A percentile compares a stretch with the other conserved stretches of the same genome.
Evolutionary conservation across 1,140 invertebrate genomes (phyloP).

Genomic region (Pomacea maculata): DNA sequence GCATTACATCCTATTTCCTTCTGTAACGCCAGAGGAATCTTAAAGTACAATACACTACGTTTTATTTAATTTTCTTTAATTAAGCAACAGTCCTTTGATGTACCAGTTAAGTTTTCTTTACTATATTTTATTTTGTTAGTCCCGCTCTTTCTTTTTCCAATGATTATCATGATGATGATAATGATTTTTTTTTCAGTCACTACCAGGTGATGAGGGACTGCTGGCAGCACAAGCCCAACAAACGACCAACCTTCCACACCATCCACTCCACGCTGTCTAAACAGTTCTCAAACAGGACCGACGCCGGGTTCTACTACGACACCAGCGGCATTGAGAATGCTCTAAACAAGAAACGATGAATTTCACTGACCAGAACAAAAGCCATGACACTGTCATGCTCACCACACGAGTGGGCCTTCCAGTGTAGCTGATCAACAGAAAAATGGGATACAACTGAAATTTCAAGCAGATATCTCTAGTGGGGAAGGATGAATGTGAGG

Average conservation of each 20-base stretch:
- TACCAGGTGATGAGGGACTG: slow-evolving; percentile 12
- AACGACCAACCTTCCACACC: slow-evolving; percentile 2
- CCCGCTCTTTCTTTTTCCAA: neutral
- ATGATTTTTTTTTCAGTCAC: neutral
- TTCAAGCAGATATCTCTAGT: no score
- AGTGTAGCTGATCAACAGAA: no score
- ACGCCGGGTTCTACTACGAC: slow-evolving; percentile 7
- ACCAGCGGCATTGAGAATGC: neutral
- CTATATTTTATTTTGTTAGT: neutral
- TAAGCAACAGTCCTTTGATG: neutral
- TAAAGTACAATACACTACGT: neutral
- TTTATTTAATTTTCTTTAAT: neutral
- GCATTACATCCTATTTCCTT: neutral
- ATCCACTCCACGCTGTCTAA: neutral
- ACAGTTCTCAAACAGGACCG: neutral
- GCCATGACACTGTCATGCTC: no score
- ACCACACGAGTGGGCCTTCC: no score
- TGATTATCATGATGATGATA: neutral
- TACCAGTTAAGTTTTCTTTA: neutral
- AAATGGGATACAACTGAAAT: no score
- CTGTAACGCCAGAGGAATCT: no score
- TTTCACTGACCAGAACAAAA: no score
- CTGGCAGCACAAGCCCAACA: slow-evolving; percentile 4
- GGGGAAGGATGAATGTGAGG: no score
- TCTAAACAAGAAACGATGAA: no score